Conservation (phyloP, 2,888 invertebrate genomes). For the Limnephilus auricula region DNA sequence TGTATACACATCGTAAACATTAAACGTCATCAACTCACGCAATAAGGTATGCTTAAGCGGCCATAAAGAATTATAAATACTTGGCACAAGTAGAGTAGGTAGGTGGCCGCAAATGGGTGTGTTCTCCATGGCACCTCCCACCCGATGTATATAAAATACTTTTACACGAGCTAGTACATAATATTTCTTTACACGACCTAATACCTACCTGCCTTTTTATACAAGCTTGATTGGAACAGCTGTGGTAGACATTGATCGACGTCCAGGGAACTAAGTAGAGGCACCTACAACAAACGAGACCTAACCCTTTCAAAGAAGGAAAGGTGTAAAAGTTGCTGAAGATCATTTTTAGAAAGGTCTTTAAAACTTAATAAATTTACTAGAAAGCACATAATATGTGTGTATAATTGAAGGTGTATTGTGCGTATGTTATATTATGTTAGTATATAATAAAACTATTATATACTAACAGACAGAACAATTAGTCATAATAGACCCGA, state of each 20-base stretch:
- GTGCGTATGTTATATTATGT: too few relatives aligned
- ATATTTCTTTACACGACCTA: not conserved
- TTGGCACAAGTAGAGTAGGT: slow-evolving; percentile 34
- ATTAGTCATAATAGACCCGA: too few relatives aligned
- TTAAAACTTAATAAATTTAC: not conserved
- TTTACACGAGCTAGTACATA: slow-evolving; percentile 17
- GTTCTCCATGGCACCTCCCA: slow-evolving; percentile 43
- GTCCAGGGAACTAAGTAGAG: not conserved
- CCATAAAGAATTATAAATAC: slow-evolving; percentile 49
- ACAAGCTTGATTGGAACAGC: slow-evolving; percentile 21
- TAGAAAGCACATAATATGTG: not conserved
- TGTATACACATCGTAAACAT: slow-evolving; percentile 57
- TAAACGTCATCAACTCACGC: slow-evolving; percentile 48
- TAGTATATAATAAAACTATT: too few relatives aligned
- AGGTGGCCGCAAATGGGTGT: slow-evolving; percentile 37
- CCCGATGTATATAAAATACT: slow-evolving; percentile 22
- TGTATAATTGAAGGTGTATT: too few relatives aligned
- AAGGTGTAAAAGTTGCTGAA: not conserved
- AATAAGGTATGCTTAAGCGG: slow-evolving; percentile 32
- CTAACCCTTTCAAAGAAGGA: slow-evolving; percentile 4
- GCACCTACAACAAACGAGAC: not conserved
- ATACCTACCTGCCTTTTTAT: not conserved
- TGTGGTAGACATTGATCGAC: slow-evolving; percentile 22
- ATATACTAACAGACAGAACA: too few relatives aligned
- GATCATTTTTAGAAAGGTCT: not conserved